A percentile compares a stretch with the other conserved stretches of the same genome.
Evolutionary conservation across 2,888 invertebrate genomes (phyloP).

Genomic region (Lasioglossum zephyrum): DNA sequence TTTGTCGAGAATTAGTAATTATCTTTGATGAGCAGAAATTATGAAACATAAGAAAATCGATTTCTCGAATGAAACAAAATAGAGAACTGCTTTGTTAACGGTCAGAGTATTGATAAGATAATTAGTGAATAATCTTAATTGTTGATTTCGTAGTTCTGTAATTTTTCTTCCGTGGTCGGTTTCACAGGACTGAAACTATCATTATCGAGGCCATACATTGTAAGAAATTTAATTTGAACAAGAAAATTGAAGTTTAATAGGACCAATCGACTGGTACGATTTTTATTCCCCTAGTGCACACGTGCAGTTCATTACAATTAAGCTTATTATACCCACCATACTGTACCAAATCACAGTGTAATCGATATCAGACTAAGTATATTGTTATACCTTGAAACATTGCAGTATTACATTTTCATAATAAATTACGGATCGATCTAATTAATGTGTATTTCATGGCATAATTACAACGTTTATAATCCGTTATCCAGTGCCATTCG

Average conservation of each 20-base stretch:
- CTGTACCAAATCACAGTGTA: neutral
- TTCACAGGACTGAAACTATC: neutral
- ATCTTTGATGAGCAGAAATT: neutral
- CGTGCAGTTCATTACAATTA: neutral
- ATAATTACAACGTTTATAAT: conserved; percentile 4
- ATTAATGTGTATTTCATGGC: conserved; percentile 13
- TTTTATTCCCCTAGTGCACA: neutral
- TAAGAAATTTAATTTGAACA: neutral
- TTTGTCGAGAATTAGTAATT: neutral
- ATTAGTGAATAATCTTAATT: neutral
- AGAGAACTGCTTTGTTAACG: neutral
- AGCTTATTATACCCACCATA: neutral
- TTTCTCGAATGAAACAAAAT: neutral
- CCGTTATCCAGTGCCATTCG: neutral
- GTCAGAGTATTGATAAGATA: neutral
- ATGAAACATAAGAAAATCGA: neutral
- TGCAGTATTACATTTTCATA: neutral
- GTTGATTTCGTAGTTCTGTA: neutral
- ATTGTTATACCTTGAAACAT: neutral
- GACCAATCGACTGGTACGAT: neutral
- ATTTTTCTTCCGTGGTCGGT: neutral
- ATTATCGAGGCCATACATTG: neutral
- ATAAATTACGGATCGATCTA: conserved; percentile 15
- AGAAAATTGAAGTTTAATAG: neutral
- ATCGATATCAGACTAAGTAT: conserved; percentile 2